Conservation (phyloP, 1,140 invertebrate species). For the Nylanderia fulva region DNA sequence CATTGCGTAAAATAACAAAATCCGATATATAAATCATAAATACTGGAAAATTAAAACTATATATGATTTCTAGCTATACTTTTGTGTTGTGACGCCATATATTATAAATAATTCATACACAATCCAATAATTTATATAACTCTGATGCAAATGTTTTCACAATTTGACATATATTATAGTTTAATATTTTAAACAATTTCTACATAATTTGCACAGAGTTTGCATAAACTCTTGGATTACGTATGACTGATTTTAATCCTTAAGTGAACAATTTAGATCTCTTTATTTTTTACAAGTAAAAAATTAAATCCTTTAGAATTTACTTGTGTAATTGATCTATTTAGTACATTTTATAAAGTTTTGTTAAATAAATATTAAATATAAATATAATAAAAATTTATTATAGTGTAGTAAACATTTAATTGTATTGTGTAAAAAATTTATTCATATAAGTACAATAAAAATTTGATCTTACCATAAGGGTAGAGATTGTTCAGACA, state of each 20-base stretch:
- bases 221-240: neutral
- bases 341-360: neutral
- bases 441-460: too few relatives aligned
- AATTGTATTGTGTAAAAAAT: too few relatives aligned
- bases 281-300: neutral
- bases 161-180: neutral
- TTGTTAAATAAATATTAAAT: neutral
- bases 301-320: neutral
- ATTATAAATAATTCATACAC: slow-evolving; percentile 10
- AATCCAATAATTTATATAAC: neutral
- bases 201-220: neutral
- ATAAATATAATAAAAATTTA: too few relatives aligned
- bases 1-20: neutral
- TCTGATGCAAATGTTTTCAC: slow-evolving; percentile 2
- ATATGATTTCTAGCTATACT: slow-evolving; percentile 32
- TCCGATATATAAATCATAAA: slow-evolving; percentile 33
- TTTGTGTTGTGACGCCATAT: slow-evolving; percentile 13
- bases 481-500: slow-evolving; percentile 18
- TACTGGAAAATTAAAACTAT: slow-evolving; percentile 12
- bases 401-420: too few relatives aligned
- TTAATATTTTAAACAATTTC: slow-evolving; percentile 2
- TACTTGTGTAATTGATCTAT: neutral
- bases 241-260: slow-evolving; percentile 28
- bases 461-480: neutral
- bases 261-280: neutral